Evolutionary conservation across 92 coral and sea anemone genomes (phyloP), one percentile per base, ranked within the genome.

Genomic region (Siderastrea siderea): DNA sequence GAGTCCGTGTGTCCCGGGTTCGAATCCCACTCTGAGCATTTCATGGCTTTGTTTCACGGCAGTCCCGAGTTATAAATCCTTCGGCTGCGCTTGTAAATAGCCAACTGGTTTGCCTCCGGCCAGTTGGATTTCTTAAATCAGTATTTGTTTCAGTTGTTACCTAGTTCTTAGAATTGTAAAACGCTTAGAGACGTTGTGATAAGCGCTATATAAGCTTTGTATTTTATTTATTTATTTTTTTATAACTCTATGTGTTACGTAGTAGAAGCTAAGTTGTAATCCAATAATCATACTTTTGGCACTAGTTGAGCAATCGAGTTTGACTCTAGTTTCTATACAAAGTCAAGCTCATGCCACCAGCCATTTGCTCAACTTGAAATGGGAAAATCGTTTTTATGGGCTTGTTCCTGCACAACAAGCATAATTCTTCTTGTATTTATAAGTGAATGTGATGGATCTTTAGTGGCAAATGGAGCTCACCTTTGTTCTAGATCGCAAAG

Each of bases 401-500:
- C 53, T 58, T 78, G 52, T 69, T 26, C 44, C 38, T 60, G 19
- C 52, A 26, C 48, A 17, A 66, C 51, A 61, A 73, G 51, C 52
- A 6, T 84, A 6, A 73, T 61, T 84, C 52, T 73, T 19, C 11
- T 52, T 44, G 38, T 48, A 15, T 51, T 57, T 46, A 11, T 88
- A 3, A 52, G 61, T 43, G 43, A 38, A 57, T 73, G 75, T 6
- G 60, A 47, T 16, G 92, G 80, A 48, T 68, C 86, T 81, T 45
- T 85, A 4, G 72, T n/a, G 12, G 71, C 64, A 44, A 80, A 86
- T 52, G 95, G 95, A 48, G 68, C 46, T 0, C 86, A 92, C 80
- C 93, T 92, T 59, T 92, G 95, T 60, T 85, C 93, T 10, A 89
- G 71, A 68, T 72, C 85, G n/a, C 90, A 80, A 57, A 92, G 95